Base-by-base conservation (phyloP, 1,140 invertebrate species). In the Drosophila jambulina region DNA sequence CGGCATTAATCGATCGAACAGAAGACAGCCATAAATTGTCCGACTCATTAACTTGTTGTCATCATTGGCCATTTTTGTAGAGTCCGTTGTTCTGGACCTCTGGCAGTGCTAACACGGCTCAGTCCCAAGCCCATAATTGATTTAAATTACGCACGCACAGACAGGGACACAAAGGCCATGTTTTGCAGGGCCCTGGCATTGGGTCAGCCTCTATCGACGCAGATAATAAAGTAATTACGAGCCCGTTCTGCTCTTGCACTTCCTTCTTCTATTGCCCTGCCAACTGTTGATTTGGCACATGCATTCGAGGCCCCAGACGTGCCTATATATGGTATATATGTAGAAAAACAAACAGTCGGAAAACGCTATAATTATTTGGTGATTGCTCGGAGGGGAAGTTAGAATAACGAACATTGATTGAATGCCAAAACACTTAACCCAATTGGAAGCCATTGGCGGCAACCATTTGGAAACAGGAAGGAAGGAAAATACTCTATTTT, bases 401-500 rank as follows among this genome's bases (percentile, higher is more conserved):
- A 21, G 51, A 40, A 58, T 56, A 48, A 34, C 53, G 34, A 23
- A 59, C 78, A 78, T 82, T 82, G 83, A 87, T 87, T 76, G 79
- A 86, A 87, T 77, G 79, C 75, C 82, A 86, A 75, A 76, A 76
- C 79, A 86, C 82, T 86, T 86, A 86, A 86, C 83, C 83, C 79
- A 87, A 87, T 79, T 82, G 75, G 61, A 82, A 87, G 65, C 53
- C 58, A 64, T 87, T 87, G 75, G 75, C 78, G 69, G 69, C 78
- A 82, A 86, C 51, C 85, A 82, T 67, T 86, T 82, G 82, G 83
- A 78, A 84, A 42, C 45, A 67, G 51, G 38, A 51, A 57, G 54
- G 46, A 65, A 45, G 58, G 57, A 64, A 65, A 62, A 67, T 63
- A 63, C 27, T 38, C 48, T 56, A 72, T 82, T 82, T 59, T 74